Conservation (phyloP, 2,888 invertebrate genomes). For the Monochamus alternatus region DNA sequence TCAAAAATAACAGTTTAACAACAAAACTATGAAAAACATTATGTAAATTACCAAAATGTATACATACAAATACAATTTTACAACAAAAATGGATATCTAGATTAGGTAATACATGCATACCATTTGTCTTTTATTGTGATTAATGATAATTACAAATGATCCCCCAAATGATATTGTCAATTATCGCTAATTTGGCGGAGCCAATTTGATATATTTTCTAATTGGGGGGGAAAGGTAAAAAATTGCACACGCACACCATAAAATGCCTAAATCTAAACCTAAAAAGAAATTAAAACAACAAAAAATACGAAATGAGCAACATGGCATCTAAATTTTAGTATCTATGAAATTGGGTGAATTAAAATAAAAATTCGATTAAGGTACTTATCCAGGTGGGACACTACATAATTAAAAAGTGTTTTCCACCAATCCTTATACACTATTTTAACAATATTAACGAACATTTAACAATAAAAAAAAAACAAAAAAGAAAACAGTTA, state of each 20-base stretch:
- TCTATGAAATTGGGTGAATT: constrained; percentile 33
- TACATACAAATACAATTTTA: constrained; percentile 53
- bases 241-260: constrained; percentile 30
- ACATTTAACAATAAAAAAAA: constrained; percentile 47
- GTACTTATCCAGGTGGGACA: constrained; percentile 49
- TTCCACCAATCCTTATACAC: constrained; percentile 47
- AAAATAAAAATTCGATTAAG: constrained; percentile 48
- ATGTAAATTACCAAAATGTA: constrained; percentile 57
- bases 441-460: constrained; percentile 49
- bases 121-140: constrained; percentile 41
- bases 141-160: constrained; percentile 35
- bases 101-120: constrained; percentile 45
- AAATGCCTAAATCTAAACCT: constrained; percentile 35
- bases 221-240: constrained; percentile 33
- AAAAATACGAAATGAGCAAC: constrained; percentile 40
- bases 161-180: constrained; percentile 34
- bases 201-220: constrained; percentile 44
- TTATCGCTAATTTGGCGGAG: constrained; percentile 38
- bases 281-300: constrained; percentile 34
- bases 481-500: constrained; percentile 42
- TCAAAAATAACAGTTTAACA: constrained; percentile 67
- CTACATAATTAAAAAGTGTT: constrained; percentile 49
- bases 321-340: constrained; percentile 35
- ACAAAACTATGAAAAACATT: constrained; percentile 57
- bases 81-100: constrained; percentile 54